Base-by-base conservation (phyloP, 2,797 vertebrate genomes). In the Chelon labrosus region DNA sequence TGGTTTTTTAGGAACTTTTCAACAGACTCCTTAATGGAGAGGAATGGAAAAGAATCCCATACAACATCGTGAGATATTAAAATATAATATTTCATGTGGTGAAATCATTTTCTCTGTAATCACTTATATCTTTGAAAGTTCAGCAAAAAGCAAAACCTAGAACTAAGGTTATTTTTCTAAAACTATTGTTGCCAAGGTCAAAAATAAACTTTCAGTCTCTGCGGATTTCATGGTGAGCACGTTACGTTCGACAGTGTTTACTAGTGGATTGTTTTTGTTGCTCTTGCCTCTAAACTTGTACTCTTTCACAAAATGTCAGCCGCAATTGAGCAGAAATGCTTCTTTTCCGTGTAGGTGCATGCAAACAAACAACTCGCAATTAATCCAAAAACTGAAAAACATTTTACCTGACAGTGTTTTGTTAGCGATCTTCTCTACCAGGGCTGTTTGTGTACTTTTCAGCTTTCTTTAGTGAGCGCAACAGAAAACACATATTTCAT, bases 381-480 rank as follows among this genome's bases (percentile, higher is more conserved):
- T 84, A 85, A 75, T 79, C 50, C 57, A 46, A 79, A 73, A 25
- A 54, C 19, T 51, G 38, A 61, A 59, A 73, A 57, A 64, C 49
- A 77, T 66, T 59, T 77, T 35, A 58, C 20, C 50, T 70, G 3
- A 53, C 56, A 42, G 10, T 76, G 65, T 75, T 85, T 75, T 82
- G 41, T 63, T 63, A 42, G 20, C 56, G 58, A 4, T 35, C 63
- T 50, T 73, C 50, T 31, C 12, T 63, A 10, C 35, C 25, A 46
- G 37, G 67, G n/a, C 41, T 84, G 68, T 72, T 84, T 74, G 59
- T 83, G 65, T 80, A 51, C 78, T 84, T 74, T 85, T 67, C 44
- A 4, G 39, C 38, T 9, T 44, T 31, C 68, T 85, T 78, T 67
- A 47, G 61, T 73, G 62, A 66, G 54, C 62, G 59, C 22, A 57